phyloP scores from a whole-genome alignment of 1,140 invertebrate species.

The Rhopalosiphum padi region DNA sequence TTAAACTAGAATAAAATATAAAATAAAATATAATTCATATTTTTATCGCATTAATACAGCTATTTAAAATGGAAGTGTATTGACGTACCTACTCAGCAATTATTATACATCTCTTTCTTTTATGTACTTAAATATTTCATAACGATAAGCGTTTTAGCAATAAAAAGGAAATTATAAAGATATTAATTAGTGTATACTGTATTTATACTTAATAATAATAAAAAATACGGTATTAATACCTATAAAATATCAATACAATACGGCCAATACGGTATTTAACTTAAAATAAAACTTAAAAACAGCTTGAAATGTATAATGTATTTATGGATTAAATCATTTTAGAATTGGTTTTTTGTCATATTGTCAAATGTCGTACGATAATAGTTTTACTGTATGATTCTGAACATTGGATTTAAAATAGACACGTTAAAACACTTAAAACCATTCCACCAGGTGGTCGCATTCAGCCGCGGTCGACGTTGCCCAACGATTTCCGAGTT shows the following conservation, averaged over 20 bases:
- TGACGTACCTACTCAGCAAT: not conserved
- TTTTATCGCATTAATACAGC: not conserved
- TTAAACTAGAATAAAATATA: not conserved
- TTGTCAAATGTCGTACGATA: not conserved
- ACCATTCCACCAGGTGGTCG: constrained; percentile 21
- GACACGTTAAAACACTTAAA: constrained; percentile 15
- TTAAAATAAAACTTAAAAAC: not conserved
- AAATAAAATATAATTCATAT: not conserved
- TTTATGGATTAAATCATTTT: not conserved
- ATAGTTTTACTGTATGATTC: not conserved
- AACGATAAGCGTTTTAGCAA: not conserved
- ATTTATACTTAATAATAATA: not conserved
- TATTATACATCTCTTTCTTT: not conserved
- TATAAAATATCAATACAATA: not conserved
- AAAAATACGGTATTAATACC: no score
- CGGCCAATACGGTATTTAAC: not conserved
- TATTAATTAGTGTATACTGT: not conserved
- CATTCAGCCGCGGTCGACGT: not conserved
- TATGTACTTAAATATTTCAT: not conserved
- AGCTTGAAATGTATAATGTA: not conserved
- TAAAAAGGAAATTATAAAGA: not conserved
- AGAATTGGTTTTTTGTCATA: not conserved
- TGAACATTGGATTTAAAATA: not conserved
- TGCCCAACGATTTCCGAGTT: not conserved
- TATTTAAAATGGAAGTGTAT: not conserved